Evolutionary conservation across 1,140 invertebrate genomes (phyloP).

Genomic region (Periplaneta americana): DNA sequence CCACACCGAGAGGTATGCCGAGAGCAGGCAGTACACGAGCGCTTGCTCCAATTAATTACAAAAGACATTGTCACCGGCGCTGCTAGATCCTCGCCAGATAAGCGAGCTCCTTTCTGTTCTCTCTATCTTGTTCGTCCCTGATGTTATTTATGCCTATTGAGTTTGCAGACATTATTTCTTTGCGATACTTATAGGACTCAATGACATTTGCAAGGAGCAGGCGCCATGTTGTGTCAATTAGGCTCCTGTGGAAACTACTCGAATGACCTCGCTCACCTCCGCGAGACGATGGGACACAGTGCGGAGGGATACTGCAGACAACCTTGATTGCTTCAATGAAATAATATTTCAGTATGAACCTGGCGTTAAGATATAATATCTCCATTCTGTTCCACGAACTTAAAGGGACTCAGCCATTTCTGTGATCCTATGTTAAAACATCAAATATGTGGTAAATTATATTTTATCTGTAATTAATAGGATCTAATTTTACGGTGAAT

Average conservation of each 20-base stretch:
- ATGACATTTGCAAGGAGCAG: not conserved
- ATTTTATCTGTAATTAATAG: too few species aligned
- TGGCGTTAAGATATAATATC: too few species aligned
- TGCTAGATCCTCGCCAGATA: not conserved
- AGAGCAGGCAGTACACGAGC: not conserved
- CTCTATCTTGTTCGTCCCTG: not conserved
- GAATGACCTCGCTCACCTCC: not conserved
- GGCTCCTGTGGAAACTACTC: not conserved
- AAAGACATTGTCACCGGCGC: not conserved
- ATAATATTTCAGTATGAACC: too few species aligned
- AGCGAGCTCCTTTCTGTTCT: not conserved
- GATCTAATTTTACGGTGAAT: too few species aligned
- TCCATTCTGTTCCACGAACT: too few species aligned
- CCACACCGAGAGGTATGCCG: not conserved
- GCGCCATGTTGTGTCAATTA: not conserved
- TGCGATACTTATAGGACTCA: not conserved
- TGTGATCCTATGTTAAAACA: too few species aligned
- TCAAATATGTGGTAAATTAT: too few species aligned
- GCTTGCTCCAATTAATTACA: not conserved
- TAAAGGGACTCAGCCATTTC: too few species aligned
- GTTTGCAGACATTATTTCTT: not conserved
- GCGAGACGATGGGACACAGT: not conserved
- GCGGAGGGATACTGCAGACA: too few species aligned
- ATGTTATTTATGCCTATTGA: not conserved
- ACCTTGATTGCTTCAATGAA: too few species aligned